phyloP scores from a whole-genome alignment of 2,888 invertebrate genomes.

The Sesia apiformis region DNA sequence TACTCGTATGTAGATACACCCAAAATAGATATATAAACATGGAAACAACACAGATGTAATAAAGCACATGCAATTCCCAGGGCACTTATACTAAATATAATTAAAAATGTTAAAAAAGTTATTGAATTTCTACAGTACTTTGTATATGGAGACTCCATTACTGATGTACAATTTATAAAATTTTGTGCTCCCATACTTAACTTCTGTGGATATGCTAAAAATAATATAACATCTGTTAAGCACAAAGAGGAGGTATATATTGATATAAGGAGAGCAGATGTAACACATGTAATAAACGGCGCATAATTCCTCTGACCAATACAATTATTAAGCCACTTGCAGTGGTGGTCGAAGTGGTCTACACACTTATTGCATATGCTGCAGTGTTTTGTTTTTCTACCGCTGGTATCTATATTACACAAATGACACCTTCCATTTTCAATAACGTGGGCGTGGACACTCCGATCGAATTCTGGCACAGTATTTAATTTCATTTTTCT shows the following conservation, averaged over 20 bases:
- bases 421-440: slow-evolving; percentile 95
- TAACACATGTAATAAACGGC: slow-evolving; percentile 86
- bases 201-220: slow-evolving; percentile 76
- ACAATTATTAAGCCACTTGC: slow-evolving; percentile 99
- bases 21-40: slow-evolving; percentile 87
- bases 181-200: slow-evolving; percentile 72
- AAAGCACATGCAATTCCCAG: slow-evolving; percentile 84
- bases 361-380: slow-evolving; percentile 98
- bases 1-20: slow-evolving; percentile 94
- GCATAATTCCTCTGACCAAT: slow-evolving; percentile 93
- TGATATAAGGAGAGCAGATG: slow-evolving; percentile 84
- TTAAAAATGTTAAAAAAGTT: slow-evolving; percentile 46
- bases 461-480: slow-evolving; percentile 90
- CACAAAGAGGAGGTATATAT: slow-evolving; percentile 81
- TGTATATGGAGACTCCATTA: slow-evolving; percentile 15
- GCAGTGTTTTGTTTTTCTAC: slow-evolving; percentile 93
- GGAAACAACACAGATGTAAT: slow-evolving; percentile 90
- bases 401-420: slow-evolving; percentile 87
- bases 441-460: slow-evolving; percentile 93
- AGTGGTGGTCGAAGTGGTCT: slow-evolving; percentile 95
- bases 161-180: slow-evolving; percentile 41
- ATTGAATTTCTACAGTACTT: slow-evolving; percentile 47
- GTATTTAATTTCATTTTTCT: slow-evolving; percentile 76
- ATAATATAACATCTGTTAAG: slow-evolving; percentile 79
- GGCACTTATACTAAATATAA: slow-evolving; percentile 80